Evolutionary conservation across 2,797 vertebrate species (phyloP), one percentile per base, ranked within the genome.

Genomic region (Paratrypauchen microcephalus): DNA sequence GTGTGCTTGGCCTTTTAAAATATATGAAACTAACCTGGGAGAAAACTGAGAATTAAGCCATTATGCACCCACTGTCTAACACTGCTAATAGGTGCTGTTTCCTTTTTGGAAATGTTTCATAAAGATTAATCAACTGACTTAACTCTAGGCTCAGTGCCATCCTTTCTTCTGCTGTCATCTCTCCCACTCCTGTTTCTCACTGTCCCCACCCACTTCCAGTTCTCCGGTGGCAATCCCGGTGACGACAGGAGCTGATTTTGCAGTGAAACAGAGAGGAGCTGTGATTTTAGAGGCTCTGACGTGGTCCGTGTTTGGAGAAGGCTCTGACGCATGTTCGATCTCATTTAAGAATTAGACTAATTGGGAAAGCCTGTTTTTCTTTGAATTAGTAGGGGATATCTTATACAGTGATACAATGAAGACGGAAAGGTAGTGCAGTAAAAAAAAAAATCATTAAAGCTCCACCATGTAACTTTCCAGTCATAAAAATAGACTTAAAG

Each of bases 191-290:
- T 61, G n/a, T 64, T 64, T 58, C 65, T 61, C 68, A 67, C 62
- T 78, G 23, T 30, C 5, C 54, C 36, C 24, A 13, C 41, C 6
- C 21, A 61, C 59, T 16, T 19, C 23, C 23, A 32, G n/a, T 2
- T 52, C 52, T 26, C 39, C 73, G n/a, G 80, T 87, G 87, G 88
- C 83, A 89, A 91, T 87, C 83, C 89, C 83, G 45, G 26, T 87
- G 87, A 89, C 83, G 87, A 82, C 87, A 89, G 77, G 70, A 63
- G 79, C 82, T 75, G 80, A 74, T 79, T 77, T 76, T 72, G 86
- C 83, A 86, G 74, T 68, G 74, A 78, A 76, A 26, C 76, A 26
- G 70, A 32, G 71, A 32, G 56, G 26, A 58, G 15, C 56, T 58
- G 72, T 67, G 72, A 73, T 66, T 76, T 66, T 0, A 61, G 66